phyloP scores from a whole-genome alignment of 2,888 invertebrate species.

The Zhuqinia jingwanae region DNA sequence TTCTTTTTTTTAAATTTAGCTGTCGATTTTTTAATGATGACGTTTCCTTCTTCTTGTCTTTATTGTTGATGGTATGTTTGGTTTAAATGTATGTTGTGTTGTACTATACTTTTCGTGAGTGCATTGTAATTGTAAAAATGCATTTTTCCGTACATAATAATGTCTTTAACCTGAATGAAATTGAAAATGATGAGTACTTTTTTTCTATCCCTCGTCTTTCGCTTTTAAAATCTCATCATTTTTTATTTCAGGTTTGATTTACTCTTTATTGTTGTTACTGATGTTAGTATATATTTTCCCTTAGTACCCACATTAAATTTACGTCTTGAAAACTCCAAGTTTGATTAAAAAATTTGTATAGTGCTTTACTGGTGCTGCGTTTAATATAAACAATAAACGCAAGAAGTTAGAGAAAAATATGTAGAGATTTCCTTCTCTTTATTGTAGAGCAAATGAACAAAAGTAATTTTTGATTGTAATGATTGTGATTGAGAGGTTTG shows the following conservation, averaged over 20 bases:
- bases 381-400: neutral
- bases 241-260: conserved; percentile 33
- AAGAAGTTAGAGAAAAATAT: conserved; percentile 3
- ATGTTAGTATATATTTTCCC: conserved; percentile 10
- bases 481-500: conserved; percentile 2
- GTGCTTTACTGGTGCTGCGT: too few species aligned
- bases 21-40: conserved; percentile 55
- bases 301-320: conserved; percentile 2
- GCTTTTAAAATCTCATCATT: conserved; percentile 25
- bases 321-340: conserved; percentile 23
- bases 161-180: conserved; percentile 52
- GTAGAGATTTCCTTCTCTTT: neutral
- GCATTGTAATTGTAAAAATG: conserved; percentile 4
- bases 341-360: conserved; percentile 39
- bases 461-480: conserved; percentile 29
- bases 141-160: neutral
- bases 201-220: neutral
- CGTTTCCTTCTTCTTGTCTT: neutral
- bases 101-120: conserved; percentile 14
- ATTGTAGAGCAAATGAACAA: neutral
- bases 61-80: neutral
- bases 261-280: too few species aligned
- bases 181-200: conserved; percentile 36
- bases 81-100: too few species aligned
- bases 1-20: neutral